These are phyloP conservation scores for Steromphala cineraria DNA, from an alignment of 2,888 invertebrate species.

Conservation along the genomic window DNA sequence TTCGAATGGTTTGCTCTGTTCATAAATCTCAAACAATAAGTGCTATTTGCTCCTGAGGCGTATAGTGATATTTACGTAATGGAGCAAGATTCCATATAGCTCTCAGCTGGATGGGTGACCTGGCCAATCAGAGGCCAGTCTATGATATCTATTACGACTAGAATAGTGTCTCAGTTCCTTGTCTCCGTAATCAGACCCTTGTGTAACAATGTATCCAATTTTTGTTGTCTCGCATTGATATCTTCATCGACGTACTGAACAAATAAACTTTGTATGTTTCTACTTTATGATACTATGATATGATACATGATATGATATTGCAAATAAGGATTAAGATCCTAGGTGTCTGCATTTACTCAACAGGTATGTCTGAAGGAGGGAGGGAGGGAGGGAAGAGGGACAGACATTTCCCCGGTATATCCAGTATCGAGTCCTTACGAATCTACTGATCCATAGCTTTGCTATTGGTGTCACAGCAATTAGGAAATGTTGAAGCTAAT, in stretches of 20 bases:
- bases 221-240: neutral
- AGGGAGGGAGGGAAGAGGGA: too few species aligned
- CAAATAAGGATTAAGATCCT: neutral
- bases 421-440: too few species aligned
- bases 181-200: neutral
- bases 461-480: too few species aligned
- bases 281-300: neutral
- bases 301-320: neutral
- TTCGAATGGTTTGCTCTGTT: neutral
- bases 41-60: slow-evolving; percentile 4
- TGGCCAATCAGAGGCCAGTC: neutral
- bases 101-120: neutral
- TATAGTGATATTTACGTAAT: neutral
- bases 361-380: too few species aligned
- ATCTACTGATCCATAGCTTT: too few species aligned
- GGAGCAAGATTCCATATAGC: neutral
- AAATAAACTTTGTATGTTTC: slow-evolving; percentile 5
- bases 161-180: neutral
- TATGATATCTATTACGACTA: neutral
- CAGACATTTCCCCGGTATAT: too few species aligned
- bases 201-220: neutral
- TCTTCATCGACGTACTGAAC: neutral
- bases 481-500: too few species aligned
- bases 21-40: neutral
- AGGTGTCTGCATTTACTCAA: neutral